Evolutionary conservation across 1,140 invertebrate genomes (phyloP).

Genomic region (Lasaia peninsularis): DNA sequence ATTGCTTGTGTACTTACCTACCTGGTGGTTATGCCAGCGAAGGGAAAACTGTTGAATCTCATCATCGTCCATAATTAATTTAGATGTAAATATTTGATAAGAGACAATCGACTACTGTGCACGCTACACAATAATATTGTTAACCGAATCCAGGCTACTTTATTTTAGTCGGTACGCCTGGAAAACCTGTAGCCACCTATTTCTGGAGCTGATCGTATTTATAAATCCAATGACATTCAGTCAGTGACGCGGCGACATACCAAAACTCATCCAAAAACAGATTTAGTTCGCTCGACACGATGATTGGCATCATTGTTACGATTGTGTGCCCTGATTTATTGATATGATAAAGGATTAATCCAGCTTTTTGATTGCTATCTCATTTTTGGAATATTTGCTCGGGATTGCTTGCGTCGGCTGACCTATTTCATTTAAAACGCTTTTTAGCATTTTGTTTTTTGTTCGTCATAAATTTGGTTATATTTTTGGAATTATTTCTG

Average conservation of each 20-base stretch:
- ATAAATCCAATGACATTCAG: slow-evolving; percentile 78
- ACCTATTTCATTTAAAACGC: slow-evolving; percentile 43
- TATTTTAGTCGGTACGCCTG: slow-evolving; percentile 78
- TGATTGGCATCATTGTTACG: slow-evolving; percentile 70
- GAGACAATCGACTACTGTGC: slow-evolving; percentile 31
- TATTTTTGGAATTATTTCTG: too few relatives aligned
- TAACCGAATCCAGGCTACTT: slow-evolving; percentile 76
- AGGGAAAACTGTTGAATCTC: slow-evolving; percentile 86
- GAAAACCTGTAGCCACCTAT: slow-evolving; percentile 78
- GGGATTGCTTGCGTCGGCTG: slow-evolving; percentile 34
- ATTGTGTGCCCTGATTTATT: slow-evolving; percentile 55
- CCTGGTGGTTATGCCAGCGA: slow-evolving; percentile 89
- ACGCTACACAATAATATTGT: slow-evolving; percentile 72
- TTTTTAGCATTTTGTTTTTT: slow-evolving; percentile 1
- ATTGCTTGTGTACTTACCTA: slow-evolving; percentile 68
- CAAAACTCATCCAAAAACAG: slow-evolving; percentile 76
- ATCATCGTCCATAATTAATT: slow-evolving; percentile 73
- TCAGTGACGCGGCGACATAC: slow-evolving; percentile 71
- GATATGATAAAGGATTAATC: slow-evolving; percentile 32
- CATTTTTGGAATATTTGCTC: slow-evolving; percentile 28
- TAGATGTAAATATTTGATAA: slow-evolving; percentile 29
- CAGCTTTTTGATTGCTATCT: slow-evolving; percentile 29
- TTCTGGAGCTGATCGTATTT: slow-evolving; percentile 78
- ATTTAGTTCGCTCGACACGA: slow-evolving; percentile 59
- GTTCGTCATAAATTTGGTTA: neutral